Evolutionary conservation across 1,140 invertebrate species (phyloP), one percentile per base, ranked within the genome.

Genomic region (Parasteatoda tepidariorum): DNA sequence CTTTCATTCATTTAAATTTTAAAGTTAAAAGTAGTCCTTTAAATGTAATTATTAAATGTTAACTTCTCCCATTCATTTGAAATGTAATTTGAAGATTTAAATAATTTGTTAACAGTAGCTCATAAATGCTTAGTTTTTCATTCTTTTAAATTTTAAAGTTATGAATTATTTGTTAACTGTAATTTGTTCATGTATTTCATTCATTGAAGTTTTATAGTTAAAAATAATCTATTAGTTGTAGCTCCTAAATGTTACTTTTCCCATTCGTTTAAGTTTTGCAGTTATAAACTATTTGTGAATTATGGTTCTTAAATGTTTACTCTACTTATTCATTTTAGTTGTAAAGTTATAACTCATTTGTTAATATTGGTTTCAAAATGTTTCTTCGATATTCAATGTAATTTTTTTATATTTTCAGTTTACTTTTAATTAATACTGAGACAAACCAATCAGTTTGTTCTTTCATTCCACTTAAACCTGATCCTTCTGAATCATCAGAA

Each of bases 391-490:
- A 1, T 31, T 34, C 15, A 34, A 28, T 22, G 1, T 31, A n/a
- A 66, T 22, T 38, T 13, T 30, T 15, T 78, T 66, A 9, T 28
- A 34, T 67, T 18, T 22, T 34, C 30, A 84, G 83, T 26, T 64
- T 84, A n/a, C 22, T 84, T 4, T 57, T 84, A 5, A 71, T 84
- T 30, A 55, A 84, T 28, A 57, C 55, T n/a, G 74, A 79, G 48
- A 78, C 71, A 11, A 66, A 66, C 11, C 67, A 68, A 6, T 62
- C 54, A 15, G 15, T 84, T 3, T 79, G 67, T 30, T 79, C 74
- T 57, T 57, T 76, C 2, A 24, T 62, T 15, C 57, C 67, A 18
- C 28, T 34, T 28, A 4, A 33, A 18, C 15, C 33, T n/a, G 38
- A 64, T 15, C 22, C 15, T 2, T 13, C 24, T 24, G 2, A 22